Evolutionary conservation across 2,797 vertebrate genomes (phyloP).

Genomic region (Naso thynnoides): DNA sequence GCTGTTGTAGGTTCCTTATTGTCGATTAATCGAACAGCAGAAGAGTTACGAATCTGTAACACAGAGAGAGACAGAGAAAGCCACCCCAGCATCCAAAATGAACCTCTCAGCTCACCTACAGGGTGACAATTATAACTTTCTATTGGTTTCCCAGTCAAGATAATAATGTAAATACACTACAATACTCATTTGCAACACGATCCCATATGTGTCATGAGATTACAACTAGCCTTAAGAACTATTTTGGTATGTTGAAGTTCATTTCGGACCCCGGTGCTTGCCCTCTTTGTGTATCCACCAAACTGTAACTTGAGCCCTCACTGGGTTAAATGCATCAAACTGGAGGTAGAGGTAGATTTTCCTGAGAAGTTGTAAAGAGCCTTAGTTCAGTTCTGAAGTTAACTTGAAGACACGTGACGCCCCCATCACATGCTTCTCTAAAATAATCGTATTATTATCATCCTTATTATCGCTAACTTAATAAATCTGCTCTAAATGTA

Average conservation of each 20-base stretch:
- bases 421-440: conserved; percentile 59
- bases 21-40: conserved; percentile 64
- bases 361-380: conserved; percentile 84
- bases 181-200: conserved; percentile 22
- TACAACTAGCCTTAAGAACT: conserved; percentile 16
- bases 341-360: conserved; percentile 89
- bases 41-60: conserved; percentile 74
- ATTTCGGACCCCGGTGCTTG: conserved; percentile 39
- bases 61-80: conserved; percentile 49
- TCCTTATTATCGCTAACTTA: conserved; percentile 54
- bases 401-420: conserved; percentile 67
- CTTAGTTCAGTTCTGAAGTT: conserved; percentile 74
- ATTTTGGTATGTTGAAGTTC: conserved; percentile 21
- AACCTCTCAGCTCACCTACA: conserved; percentile 42
- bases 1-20: conserved; percentile 70
- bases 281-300: conserved; percentile 63
- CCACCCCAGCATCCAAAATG: conserved; percentile 39
- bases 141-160: conserved; percentile 10
- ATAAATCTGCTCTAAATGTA: conserved; percentile 74
- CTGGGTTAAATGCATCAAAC: conserved; percentile 79
- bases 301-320: conserved; percentile 77
- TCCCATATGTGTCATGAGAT: background rate
- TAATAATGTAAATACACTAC: conserved; percentile 16
- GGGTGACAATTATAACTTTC: conserved; percentile 23
- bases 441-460: conserved; percentile 72